These are phyloP conservation scores for Galagoides demidoff DNA, from an alignment of 2,797 vertebrate genomes.

Conservation along the genomic window DNA sequence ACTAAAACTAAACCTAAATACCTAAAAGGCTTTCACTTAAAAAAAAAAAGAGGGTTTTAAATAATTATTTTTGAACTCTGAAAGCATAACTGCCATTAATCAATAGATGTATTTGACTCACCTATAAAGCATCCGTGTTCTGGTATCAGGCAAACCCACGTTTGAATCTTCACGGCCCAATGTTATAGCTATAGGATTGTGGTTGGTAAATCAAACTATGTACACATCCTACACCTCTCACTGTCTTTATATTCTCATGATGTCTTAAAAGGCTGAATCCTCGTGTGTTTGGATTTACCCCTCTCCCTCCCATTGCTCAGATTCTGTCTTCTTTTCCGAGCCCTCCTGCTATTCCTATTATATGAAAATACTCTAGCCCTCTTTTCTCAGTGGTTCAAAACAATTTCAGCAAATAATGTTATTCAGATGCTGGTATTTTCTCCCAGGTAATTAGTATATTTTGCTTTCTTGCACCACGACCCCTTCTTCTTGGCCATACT, in stretches of 20 bases:
- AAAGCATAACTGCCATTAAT: background rate
- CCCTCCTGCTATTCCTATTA: background rate
- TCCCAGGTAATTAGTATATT: background rate
- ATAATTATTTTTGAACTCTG: conserved; percentile 27
- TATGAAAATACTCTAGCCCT: background rate
- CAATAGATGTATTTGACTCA: background rate
- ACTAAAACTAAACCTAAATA: conserved; percentile 6
- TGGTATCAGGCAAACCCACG: background rate
- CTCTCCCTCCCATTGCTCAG: background rate
- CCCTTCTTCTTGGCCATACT: background rate
- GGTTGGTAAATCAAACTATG: background rate
- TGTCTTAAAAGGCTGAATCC: background rate
- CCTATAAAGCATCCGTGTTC: background rate
- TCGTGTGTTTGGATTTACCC: background rate
- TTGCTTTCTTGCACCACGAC: background rate
- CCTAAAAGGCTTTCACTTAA: background rate
- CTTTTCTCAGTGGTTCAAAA: background rate
- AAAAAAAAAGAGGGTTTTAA: background rate
- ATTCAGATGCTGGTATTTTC: background rate
- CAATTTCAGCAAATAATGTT: background rate
- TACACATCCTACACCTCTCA: background rate
- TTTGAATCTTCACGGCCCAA: background rate
- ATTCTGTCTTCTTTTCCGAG: background rate
- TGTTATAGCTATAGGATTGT: background rate
- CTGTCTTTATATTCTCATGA: background rate